Conservation (phyloP, 2,888 invertebrate species). For the Dryobota labecula region DNA sequence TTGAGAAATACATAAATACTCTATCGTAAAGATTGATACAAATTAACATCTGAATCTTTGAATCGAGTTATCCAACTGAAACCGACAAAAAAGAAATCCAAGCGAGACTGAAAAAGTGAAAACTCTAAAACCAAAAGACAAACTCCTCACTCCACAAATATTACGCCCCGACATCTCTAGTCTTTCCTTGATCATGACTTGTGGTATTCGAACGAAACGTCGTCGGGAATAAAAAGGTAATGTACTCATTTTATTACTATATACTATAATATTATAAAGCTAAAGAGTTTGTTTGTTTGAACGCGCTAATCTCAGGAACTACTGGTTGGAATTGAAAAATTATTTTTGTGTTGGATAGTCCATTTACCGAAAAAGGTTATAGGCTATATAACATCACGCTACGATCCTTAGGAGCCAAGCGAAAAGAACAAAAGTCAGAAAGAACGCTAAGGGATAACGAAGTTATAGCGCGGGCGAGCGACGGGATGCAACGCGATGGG, state of each 20-base stretch:
- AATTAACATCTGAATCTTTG: slow-evolving; percentile 3
- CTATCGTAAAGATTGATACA: background rate
- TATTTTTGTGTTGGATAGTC: too few relatives aligned
- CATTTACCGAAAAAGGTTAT: too few relatives aligned
- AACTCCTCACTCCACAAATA: background rate
- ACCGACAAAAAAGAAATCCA: background rate
- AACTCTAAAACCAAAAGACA: background rate
- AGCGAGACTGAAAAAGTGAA: background rate
- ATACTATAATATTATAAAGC: too few relatives aligned
- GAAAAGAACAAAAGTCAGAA: too few relatives aligned
- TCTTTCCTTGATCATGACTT: background rate
- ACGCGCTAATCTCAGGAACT: too few relatives aligned
- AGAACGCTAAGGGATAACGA: too few relatives aligned
- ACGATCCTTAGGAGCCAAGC: too few relatives aligned
- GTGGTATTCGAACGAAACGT: background rate
- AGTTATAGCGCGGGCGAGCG: too few relatives aligned
- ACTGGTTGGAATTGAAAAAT: too few relatives aligned
- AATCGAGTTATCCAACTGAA: background rate
- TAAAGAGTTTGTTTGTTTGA: too few relatives aligned
- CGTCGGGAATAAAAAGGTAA: background rate
- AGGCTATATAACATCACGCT: too few relatives aligned
- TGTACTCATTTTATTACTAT: background rate
- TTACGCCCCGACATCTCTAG: background rate
- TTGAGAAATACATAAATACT: background rate
- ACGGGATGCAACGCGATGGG: too few relatives aligned